phyloP scores from a whole-genome alignment of 2,888 invertebrate genomes.

The Parnassius mnemosyne region DNA sequence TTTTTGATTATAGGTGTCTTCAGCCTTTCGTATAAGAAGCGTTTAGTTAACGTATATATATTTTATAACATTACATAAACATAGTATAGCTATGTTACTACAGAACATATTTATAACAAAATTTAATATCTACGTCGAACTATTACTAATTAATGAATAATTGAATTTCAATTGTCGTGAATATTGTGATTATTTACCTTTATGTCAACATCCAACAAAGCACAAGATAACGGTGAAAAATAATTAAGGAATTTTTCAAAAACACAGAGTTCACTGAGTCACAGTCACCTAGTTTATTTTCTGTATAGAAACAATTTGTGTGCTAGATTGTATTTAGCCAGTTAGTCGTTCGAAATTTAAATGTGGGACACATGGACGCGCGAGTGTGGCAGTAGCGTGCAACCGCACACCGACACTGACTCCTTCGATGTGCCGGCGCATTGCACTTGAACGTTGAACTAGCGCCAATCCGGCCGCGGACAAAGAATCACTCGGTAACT shows the following conservation, averaged over 20 bases:
- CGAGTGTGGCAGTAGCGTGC: constrained; percentile 35
- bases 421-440: constrained; percentile 56
- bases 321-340: constrained; percentile 36
- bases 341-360: constrained; percentile 47
- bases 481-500: constrained; percentile 34
- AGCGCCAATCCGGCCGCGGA: constrained; percentile 53
- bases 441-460: constrained; percentile 76
- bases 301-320: constrained; percentile 38
- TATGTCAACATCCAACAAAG: constrained; percentile 17
- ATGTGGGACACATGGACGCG: constrained; percentile 37
- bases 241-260: constrained; percentile 36
- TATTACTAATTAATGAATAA: too few species aligned
- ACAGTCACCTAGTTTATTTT: constrained; percentile 32
- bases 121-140: too few species aligned
- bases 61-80: too few species aligned
- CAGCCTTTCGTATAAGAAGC: too few species aligned
- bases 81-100: too few species aligned
- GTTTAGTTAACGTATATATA: too few species aligned
- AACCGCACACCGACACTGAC: constrained; percentile 59
- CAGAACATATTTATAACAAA: too few species aligned
- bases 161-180: background rate
- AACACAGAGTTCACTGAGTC: constrained; percentile 54
- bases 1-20: too few species aligned
- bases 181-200: constrained; percentile 20
- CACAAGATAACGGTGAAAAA: background rate